These are phyloP conservation scores for Zaprionus davidi DNA, from an alignment of 1,140 invertebrate genomes.

Conservation along the genomic window DNA sequence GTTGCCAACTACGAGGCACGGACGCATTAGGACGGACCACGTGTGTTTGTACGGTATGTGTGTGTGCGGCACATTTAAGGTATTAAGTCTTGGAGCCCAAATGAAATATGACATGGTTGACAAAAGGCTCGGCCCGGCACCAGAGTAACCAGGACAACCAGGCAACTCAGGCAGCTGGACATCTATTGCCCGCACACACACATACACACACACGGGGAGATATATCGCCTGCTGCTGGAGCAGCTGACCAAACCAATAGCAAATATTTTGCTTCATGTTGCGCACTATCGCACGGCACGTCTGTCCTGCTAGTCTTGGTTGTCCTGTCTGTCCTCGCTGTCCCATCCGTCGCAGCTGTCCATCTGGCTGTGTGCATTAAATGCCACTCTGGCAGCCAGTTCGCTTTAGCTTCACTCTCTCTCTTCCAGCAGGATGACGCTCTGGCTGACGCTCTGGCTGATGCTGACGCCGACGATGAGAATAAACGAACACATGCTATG, in stretches of 20 bases:
- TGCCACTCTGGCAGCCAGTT: slow-evolving; percentile 70
- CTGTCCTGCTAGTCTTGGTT: slow-evolving; percentile 14
- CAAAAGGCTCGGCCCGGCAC: slow-evolving; percentile 62
- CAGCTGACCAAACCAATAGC: slow-evolving; percentile 36
- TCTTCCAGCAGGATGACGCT: slow-evolving; percentile 36
- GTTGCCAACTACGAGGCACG: slow-evolving; percentile 38
- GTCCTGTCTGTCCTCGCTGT: slow-evolving; percentile 17
- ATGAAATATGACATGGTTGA: slow-evolving; percentile 81
- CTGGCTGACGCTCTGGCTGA: slow-evolving; percentile 30
- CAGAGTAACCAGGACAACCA: slow-evolving; percentile 37
- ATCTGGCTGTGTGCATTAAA: slow-evolving; percentile 69
- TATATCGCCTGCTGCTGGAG: slow-evolving; percentile 5
- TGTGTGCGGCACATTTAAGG: slow-evolving; percentile 57
- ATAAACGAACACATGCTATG: background rate
- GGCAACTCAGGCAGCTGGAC: slow-evolving; percentile 43
- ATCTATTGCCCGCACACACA: slow-evolving; percentile 49
- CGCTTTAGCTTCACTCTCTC: slow-evolving; percentile 71
- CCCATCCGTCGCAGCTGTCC: slow-evolving; percentile 24
- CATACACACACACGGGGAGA: slow-evolving; percentile 13
- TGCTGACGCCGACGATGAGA: slow-evolving; percentile 12
- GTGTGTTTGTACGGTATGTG: slow-evolving; percentile 28
- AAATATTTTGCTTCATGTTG: slow-evolving; percentile 55
- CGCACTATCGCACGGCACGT: slow-evolving; percentile 30
- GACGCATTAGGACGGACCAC: slow-evolving; percentile 68
- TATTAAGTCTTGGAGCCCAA: slow-evolving; percentile 72